Conservation (phyloP, 2,113 vertebrate genomes). For the Myotis brandtii region DNA sequence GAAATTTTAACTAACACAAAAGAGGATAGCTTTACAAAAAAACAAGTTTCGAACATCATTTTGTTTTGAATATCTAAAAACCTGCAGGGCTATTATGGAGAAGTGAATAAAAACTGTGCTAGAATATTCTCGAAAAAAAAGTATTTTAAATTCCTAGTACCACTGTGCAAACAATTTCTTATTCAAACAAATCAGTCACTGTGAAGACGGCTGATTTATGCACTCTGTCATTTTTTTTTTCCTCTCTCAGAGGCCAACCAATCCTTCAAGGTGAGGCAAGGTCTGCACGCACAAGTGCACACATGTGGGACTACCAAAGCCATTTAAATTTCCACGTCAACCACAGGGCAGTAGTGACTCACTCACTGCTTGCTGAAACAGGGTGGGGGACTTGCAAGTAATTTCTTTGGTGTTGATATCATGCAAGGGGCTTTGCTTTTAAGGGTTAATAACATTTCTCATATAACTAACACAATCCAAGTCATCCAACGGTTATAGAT, state of each 20-base stretch:
- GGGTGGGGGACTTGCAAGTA: background rate
- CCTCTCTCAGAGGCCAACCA: background rate
- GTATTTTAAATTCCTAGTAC: conserved; percentile 16
- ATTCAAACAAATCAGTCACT: conserved; percentile 56
- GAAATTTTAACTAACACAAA: conserved; percentile 49
- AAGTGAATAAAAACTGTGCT: conserved; percentile 10
- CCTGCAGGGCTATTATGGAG: background rate
- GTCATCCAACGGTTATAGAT: background rate
- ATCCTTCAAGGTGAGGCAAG: background rate
- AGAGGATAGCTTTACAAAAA: background rate
- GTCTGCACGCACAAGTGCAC: background rate
- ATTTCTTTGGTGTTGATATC: background rate
- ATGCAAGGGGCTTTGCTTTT: background rate
- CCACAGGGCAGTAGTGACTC: background rate
- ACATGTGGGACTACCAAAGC: background rate
- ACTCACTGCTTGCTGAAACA: background rate
- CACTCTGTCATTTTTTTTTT: background rate
- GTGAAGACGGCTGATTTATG: background rate
- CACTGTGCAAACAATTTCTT: conserved; percentile 1
- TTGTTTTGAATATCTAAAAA: conserved; percentile 52
- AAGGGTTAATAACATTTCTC: background rate
- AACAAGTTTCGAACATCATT: background rate
- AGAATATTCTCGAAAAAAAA: conserved; percentile 20
- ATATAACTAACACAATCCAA: background rate
- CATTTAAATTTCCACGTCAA: background rate